These are phyloP conservation scores for Steinernema khuongi DNA, from an alignment of 1,140 invertebrate genomes.

Conservation along the genomic window DNA sequence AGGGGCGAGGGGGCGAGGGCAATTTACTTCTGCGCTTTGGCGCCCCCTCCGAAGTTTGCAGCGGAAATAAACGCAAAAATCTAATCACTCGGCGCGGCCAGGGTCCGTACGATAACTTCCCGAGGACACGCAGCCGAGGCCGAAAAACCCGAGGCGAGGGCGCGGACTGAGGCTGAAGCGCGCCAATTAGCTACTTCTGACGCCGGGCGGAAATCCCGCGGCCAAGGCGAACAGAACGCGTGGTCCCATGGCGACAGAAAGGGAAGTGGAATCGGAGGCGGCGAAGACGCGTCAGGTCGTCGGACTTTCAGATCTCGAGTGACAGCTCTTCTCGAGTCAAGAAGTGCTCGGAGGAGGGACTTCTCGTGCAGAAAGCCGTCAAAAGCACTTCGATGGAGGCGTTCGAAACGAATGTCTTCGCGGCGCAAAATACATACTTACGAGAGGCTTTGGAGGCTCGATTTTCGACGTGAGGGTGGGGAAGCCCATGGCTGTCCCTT, in stretches of 20 bases:
- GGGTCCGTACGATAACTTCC: neutral
- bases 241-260: neutral
- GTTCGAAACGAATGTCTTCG: no score
- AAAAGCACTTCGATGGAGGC: no score
- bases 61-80: constrained; percentile 13
- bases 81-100: neutral
- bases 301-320: neutral
- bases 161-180: neutral
- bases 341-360: no score
- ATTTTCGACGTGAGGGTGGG: no score
- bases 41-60: neutral
- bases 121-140: neutral
- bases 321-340: neutral
- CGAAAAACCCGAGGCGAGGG: neutral
- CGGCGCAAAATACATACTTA: no score
- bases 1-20: neutral
- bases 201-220: neutral
- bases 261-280: neutral
- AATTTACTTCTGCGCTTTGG: constrained; percentile 9
- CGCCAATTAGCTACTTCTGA: neutral
- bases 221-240: neutral
- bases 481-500: no score
- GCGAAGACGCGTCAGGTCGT: neutral
- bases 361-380: no score
- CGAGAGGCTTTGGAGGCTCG: no score